These are phyloP conservation scores for Fulica atra DNA, from an alignment of 2,113 vertebrate species.

Conservation along the genomic window DNA sequence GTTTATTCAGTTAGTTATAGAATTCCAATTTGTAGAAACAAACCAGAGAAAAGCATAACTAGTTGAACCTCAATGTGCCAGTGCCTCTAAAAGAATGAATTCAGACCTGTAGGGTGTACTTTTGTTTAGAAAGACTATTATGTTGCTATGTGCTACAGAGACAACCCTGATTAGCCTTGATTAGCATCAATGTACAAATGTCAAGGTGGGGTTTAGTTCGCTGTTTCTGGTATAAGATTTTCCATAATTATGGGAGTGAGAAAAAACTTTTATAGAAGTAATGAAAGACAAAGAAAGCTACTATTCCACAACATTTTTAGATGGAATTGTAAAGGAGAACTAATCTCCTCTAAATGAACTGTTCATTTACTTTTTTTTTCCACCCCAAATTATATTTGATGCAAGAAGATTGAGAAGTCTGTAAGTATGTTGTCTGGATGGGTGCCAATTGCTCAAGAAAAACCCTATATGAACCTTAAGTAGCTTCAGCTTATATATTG, in stretches of 20 bases:
- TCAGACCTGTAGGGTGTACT: neutral
- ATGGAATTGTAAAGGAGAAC: neutral
- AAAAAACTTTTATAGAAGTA: neutral
- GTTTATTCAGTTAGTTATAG: neutral
- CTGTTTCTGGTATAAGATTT: neutral
- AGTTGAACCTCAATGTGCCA: neutral
- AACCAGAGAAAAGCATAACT: neutral
- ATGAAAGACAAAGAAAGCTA: neutral
- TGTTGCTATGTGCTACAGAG: constrained; percentile 38
- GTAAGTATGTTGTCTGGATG: neutral
- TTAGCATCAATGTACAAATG: neutral
- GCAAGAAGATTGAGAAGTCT: neutral
- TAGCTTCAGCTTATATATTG: neutral
- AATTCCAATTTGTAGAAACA: neutral
- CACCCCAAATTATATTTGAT: neutral
- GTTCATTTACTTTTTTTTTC: neutral
- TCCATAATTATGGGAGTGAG: constrained; percentile 2
- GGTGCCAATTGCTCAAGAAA: neutral
- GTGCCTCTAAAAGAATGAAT: neutral
- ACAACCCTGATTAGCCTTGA: constrained; percentile 12
- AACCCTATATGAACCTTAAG: neutral
- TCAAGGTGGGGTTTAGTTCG: neutral
- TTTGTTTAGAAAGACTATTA: constrained; percentile 35
- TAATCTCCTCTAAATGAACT: neutral
- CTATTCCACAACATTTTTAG: neutral